Evolutionary conservation across 2,888 invertebrate genomes (phyloP).

Genomic region (Chymomyza procnemis): DNA sequence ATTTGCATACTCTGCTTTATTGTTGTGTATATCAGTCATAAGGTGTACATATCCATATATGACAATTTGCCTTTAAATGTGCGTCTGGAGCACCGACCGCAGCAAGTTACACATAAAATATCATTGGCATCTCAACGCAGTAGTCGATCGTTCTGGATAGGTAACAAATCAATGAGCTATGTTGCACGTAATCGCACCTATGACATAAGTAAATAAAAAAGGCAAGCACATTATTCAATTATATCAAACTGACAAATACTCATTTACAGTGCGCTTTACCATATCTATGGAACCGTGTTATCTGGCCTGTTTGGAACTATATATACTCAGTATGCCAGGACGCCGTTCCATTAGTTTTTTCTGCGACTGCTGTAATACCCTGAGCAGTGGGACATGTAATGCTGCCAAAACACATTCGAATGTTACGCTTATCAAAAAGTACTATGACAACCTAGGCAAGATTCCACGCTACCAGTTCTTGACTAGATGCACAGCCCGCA

Average conservation of each 20-base stretch:
- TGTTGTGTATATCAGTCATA: conserved; percentile 75
- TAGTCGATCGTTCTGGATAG: conserved; percentile 53
- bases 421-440: conserved; percentile 46
- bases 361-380: conserved; percentile 37
- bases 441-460: conserved; percentile 55
- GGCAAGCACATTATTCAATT: neutral
- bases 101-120: conserved; percentile 14
- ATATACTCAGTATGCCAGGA: conserved; percentile 28
- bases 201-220: conserved; percentile 43
- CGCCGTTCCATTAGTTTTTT: conserved; percentile 39
- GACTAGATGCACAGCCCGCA: conserved; percentile 38
- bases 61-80: conserved; percentile 68
- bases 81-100: neutral
- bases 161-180: conserved; percentile 27
- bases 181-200: no score
- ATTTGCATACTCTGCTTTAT: conserved; percentile 75
- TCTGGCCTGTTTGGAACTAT: conserved; percentile 58
- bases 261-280: conserved; percentile 48
- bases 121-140: conserved; percentile 18
- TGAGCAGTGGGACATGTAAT: conserved; percentile 19
- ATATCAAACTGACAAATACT: neutral
- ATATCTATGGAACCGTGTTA: conserved; percentile 65
- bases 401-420: neutral
- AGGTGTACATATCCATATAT: conserved; percentile 74
- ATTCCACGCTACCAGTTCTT: conserved; percentile 55